A percentile compares a stretch with the other conserved stretches of the same genome.
Evolutionary conservation across 2,888 invertebrate species (phyloP).

Genomic region (Frankliniella fusca): DNA sequence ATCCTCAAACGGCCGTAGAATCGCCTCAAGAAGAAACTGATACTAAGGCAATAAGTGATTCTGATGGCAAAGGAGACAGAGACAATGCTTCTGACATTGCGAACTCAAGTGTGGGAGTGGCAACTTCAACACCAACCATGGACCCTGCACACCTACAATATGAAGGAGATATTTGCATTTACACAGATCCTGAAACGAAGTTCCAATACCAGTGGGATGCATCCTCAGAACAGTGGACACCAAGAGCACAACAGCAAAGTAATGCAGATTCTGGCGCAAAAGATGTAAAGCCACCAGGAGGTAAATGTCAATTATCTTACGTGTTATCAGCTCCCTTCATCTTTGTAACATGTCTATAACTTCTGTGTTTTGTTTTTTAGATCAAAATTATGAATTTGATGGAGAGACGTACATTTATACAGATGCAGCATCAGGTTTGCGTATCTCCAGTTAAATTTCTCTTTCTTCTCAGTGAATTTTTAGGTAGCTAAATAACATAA

Average conservation of each 20-base stretch:
- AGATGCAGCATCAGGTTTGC: constrained; percentile 39
- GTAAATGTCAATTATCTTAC: not conserved
- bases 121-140: not conserved
- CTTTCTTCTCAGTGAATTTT: not conserved
- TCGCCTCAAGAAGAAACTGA: not conserved
- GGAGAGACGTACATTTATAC: constrained; percentile 42
- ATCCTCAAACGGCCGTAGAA: not conserved
- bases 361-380: not conserved
- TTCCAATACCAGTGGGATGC: constrained; percentile 64
- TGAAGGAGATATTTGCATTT: constrained; percentile 65
- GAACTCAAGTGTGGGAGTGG: not conserved
- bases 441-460: not conserved
- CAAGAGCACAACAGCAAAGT: constrained; percentile 33
- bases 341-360: not conserved
- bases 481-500: constrained; percentile 1
- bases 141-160: constrained; percentile 56
- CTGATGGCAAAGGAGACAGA: not conserved
- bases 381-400: constrained; percentile 42
- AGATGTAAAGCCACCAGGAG: constrained; percentile 4
- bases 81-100: not conserved
- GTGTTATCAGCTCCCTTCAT: not conserved
- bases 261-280: not conserved
- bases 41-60: not conserved
- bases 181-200: constrained; percentile 67
- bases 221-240: constrained; percentile 45